A percentile compares a stretch with the other conserved stretches of the same genome.
phyloP scores from a whole-genome alignment of 1,140 invertebrate species.

The Ganaspis sp. region DNA sequence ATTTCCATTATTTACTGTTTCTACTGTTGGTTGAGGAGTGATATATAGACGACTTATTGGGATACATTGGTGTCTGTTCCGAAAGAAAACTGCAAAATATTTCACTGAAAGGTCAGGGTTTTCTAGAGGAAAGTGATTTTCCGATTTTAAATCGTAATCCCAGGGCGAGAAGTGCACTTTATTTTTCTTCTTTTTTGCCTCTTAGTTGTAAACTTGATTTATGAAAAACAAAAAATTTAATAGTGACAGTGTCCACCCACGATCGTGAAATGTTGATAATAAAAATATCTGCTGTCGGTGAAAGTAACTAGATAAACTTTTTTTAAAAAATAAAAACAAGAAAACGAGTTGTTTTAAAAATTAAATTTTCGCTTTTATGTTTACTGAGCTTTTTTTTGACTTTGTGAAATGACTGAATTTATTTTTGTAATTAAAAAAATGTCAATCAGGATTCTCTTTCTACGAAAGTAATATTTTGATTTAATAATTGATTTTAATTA shows the following conservation, averaged over 20 bases:
- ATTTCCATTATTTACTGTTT: too few species aligned
- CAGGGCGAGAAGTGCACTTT: background rate
- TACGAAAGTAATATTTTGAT: too few species aligned
- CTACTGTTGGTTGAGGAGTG: background rate
- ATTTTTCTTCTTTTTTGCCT: background rate
- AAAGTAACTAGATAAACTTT: background rate
- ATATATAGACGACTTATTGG: background rate
- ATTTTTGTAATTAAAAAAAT: too few species aligned
- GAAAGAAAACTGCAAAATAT: background rate
- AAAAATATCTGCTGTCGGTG: background rate
- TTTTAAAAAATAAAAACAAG: too few species aligned
- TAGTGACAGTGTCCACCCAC: background rate
- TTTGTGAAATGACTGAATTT: too few species aligned
- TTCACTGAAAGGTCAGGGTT: slow-evolving; percentile 7
- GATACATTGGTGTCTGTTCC: background rate
- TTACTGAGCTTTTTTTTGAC: too few species aligned
- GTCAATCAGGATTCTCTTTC: too few species aligned
- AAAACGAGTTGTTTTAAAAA: too few species aligned
- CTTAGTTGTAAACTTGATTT: background rate
- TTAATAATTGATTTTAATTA: too few species aligned
- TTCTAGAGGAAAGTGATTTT: background rate
- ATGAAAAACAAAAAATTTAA: background rate
- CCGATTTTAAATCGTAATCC: background rate
- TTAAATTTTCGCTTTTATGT: too few species aligned
- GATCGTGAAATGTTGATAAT: background rate